phyloP scores from a whole-genome alignment of 2,797 vertebrate genomes.

The Tapera naevia region DNA sequence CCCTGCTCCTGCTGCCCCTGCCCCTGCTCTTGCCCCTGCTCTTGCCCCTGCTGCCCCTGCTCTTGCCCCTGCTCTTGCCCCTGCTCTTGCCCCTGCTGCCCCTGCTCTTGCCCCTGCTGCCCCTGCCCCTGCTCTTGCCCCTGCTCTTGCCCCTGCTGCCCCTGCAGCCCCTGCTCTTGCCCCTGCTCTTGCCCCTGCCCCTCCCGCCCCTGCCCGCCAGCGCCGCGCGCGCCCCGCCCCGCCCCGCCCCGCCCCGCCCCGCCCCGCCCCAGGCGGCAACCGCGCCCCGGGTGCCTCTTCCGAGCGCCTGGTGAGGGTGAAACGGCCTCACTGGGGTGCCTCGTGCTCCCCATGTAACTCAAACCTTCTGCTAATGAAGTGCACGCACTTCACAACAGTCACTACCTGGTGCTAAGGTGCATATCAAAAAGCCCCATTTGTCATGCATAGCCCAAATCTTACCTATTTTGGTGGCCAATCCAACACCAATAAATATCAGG shows the following conservation, averaged over 20 bases:
- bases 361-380: neutral
- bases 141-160: too few species aligned
- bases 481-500: neutral
- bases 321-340: fast-evolving
- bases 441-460: neutral
- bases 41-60: too few species aligned
- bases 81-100: too few species aligned
- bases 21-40: too few species aligned
- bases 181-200: too few species aligned
- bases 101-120: too few species aligned
- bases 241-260: neutral
- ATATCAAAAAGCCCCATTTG: neutral
- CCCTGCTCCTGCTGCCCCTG: too few species aligned
- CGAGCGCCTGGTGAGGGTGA: neutral
- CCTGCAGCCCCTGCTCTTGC: too few species aligned
- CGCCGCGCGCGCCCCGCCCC: too few species aligned
- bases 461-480: neutral
- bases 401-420: neutral
- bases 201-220: too few species aligned
- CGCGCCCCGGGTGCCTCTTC: neutral
- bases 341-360: neutral
- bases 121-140: too few species aligned
- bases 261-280: neutral
- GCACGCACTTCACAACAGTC: neutral
- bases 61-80: too few species aligned